phyloP scores from a whole-genome alignment of 2,797 vertebrate genomes.

The Graptemys geographica region DNA sequence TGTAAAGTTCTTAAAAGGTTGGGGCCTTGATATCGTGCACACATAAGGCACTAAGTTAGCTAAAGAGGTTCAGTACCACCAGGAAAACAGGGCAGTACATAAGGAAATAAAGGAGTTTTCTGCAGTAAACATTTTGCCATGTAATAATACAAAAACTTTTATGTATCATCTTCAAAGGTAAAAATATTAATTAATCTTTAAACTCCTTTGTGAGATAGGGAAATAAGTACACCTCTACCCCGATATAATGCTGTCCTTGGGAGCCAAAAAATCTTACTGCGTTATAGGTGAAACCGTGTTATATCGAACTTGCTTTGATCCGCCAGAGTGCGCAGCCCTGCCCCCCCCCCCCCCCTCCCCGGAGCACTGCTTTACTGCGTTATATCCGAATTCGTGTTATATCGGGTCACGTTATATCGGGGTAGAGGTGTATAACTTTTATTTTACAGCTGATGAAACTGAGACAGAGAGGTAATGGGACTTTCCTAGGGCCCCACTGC shows the following conservation, averaged over 20 bases:
- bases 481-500: background rate
- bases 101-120: background rate
- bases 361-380: no score
- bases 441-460: background rate
- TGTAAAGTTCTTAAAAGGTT: background rate
- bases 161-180: background rate
- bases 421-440: background rate
- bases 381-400: no score
- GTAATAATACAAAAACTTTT: background rate
- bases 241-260: no score
- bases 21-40: background rate
- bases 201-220: background rate
- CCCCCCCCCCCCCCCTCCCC: no score
- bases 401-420: no score
- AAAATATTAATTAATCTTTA: background rate
- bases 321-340: no score
- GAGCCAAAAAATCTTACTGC: no score
- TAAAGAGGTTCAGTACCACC: background rate
- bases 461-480: background rate
- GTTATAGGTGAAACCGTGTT: no score
- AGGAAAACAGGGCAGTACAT: background rate
- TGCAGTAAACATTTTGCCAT: background rate
- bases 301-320: no score
- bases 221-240: background rate
- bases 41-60: background rate